phyloP scores from a whole-genome alignment of 2,113 vertebrate genomes.

The Gadus macrocephalus region DNA sequence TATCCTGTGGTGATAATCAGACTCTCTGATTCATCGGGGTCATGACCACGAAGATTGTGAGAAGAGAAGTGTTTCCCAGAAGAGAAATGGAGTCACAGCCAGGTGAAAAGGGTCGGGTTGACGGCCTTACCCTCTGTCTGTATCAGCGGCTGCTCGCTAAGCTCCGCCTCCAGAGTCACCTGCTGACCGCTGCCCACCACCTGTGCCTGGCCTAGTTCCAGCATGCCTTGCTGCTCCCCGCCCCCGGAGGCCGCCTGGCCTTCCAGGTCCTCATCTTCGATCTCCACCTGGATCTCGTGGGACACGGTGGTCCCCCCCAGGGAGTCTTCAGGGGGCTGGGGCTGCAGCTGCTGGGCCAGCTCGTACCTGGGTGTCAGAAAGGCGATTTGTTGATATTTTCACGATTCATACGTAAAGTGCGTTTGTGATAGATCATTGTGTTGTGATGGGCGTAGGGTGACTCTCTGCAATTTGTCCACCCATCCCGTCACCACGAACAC shows the following conservation, averaged over 20 bases:
- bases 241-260: conserved; percentile 45
- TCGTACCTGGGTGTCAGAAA: conserved; percentile 78
- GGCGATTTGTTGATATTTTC: no score
- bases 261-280: conserved; percentile 78
- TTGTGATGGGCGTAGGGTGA: no score
- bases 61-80: no score
- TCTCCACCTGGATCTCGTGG: conserved; percentile 85
- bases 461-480: no score
- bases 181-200: conserved; percentile 79
- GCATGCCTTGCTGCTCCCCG: conserved; percentile 77
- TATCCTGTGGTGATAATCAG: no score
- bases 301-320: conserved; percentile 72
- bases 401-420: neutral
- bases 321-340: conserved; percentile 79
- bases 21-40: no score
- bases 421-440: neutral
- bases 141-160: conserved; percentile 79
- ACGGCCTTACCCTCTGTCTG: conserved; percentile 80
- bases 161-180: conserved; percentile 71
- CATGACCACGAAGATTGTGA: no score
- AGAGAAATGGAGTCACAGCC: no score
- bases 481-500: no score
- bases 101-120: no score
- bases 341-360: conserved; percentile 92
- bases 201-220: conserved; percentile 81